Percentiles rank a stretch among this genome's conserved stretches.
phyloP scores from a whole-genome alignment of 2,113 vertebrate genomes.

The Apteryx owenii region DNA sequence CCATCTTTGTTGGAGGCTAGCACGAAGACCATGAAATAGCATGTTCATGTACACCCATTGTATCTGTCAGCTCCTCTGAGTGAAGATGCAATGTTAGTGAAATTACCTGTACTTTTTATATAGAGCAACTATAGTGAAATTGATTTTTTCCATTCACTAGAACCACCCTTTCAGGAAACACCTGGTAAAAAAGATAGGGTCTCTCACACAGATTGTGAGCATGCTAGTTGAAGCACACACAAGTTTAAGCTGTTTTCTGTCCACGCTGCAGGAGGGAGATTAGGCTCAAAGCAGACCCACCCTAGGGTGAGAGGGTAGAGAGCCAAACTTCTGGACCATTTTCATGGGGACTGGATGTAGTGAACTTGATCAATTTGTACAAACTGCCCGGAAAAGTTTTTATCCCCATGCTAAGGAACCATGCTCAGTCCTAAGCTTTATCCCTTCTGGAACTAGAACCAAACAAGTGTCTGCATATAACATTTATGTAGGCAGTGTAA shows the following conservation, averaged over 20 bases:
- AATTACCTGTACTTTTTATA: not conserved
- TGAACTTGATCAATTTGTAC: not conserved
- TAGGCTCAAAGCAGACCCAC: not conserved
- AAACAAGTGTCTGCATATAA: not conserved
- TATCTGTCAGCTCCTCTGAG: not conserved
- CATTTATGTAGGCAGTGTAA: not conserved
- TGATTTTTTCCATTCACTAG: not conserved
- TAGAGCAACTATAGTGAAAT: not conserved
- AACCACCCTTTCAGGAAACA: not conserved
- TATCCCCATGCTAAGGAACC: not conserved
- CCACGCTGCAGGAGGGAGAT: not conserved
- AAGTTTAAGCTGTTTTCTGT: not conserved
- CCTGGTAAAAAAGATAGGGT: not conserved
- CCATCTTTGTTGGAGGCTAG: not conserved
- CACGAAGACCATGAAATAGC: not conserved
- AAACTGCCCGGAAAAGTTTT: not conserved
- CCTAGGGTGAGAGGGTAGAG: not conserved
- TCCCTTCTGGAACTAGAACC: not conserved
- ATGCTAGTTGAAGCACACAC: fast-evolving
- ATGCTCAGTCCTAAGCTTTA: not conserved
- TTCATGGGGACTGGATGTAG: not conserved
- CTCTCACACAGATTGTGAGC: not conserved
- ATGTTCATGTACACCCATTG: not conserved
- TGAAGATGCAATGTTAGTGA: not conserved
- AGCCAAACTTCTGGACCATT: not conserved